Base-by-base conservation (phyloP, 2,888 invertebrate genomes). In the Acanthoscelides obtectus region DNA sequence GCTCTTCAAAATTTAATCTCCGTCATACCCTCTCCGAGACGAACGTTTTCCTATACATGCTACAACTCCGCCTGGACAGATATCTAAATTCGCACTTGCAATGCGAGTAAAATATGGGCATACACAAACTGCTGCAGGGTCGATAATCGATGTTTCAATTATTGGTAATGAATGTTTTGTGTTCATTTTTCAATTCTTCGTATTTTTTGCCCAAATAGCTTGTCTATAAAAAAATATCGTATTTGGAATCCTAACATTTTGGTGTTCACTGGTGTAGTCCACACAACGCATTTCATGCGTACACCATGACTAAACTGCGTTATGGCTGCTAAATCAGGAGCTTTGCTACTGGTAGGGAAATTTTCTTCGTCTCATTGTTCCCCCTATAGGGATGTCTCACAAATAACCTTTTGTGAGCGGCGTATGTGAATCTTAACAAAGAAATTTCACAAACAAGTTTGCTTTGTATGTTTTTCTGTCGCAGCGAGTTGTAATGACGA, bases 301-400 rank as follows among this genome's bases (percentile, higher is more conserved):
- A 12, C 73, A 75, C 76, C 73, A 74, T 77, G 75, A 78, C 78
- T 77, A 78, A 78, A 77, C 75, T 74, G 75, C 70, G 75, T 74
- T 73, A 78, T 74, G 76, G 76, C 77, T 76, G 77, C 76, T 76
- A 78, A 73, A 69, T 73, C 69, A 71, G 75, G 73, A 69, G 45
- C 45, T 12, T 45, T 12, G 45, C 45, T 45, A 45, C 45, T 45
- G 45, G 69, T 71, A 75, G 69, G 74, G 69, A 70, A 70, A 71
- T 70, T 66, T 20, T 22, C 27, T 45, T 45, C 12, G 17, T 12
- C 17, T 6, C 17, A 45, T 45, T 45, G 45, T 45, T 1, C 45
- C 45, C 45, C 45, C 3, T 12, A n/a, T n/a, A 12, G 45, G 45
- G 45, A 45, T 45, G 17, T 45, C 12, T 12, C 45, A 45, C 45